phyloP scores from a whole-genome alignment of 2,797 vertebrate genomes.

The Esox masquinongy region DNA sequence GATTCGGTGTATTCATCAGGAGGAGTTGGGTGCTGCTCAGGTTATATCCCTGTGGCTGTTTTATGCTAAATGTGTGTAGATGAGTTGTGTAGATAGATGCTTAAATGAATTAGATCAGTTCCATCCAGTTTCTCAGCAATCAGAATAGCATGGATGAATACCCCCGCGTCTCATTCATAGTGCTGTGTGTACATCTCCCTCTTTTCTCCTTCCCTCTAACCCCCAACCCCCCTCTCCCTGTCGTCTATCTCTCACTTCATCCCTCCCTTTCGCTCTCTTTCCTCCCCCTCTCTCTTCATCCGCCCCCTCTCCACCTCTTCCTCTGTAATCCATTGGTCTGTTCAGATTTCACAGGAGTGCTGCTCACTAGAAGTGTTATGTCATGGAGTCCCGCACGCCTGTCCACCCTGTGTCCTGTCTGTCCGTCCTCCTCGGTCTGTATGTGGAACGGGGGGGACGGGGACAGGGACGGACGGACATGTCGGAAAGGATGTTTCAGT shows the following conservation, averaged over 20 bases:
- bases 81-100: not conserved
- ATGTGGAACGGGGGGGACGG: not conserved
- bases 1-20: not conserved
- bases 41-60: too few species aligned
- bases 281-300: not conserved
- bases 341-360: slow-evolving; percentile 1
- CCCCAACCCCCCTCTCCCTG: not conserved
- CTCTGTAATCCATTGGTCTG: not conserved
- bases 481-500: slow-evolving; percentile 38
- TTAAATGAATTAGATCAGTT: not conserved
- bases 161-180: too few species aligned
- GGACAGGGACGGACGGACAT: slow-evolving; percentile 20
- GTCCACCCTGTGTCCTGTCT: not conserved
- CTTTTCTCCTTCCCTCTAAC: not conserved
- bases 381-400: not conserved
- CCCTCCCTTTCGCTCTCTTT: not conserved
- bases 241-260: not conserved
- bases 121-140: not conserved
- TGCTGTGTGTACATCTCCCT: not conserved
- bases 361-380: not conserved
- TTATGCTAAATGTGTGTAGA: not conserved
- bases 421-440: not conserved
- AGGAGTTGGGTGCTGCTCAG: too few species aligned
- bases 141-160: not conserved
- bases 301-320: not conserved